Conservation (phyloP, 2,113 vertebrate species). For the Platysteira castanea region DNA sequence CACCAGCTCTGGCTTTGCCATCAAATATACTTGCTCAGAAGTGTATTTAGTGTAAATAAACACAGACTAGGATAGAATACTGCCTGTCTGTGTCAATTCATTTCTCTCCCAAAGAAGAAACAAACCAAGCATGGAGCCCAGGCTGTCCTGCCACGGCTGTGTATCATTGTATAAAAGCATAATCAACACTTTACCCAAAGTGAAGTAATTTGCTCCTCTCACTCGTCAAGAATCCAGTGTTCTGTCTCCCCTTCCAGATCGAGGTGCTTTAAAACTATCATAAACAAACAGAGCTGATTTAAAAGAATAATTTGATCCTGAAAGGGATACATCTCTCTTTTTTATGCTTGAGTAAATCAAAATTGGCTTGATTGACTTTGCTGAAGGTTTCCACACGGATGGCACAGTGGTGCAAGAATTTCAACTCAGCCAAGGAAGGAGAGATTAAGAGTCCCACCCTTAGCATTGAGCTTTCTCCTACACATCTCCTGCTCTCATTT, state of each 20-base stretch:
- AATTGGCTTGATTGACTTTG: background rate
- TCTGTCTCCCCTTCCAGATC: background rate
- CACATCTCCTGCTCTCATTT: background rate
- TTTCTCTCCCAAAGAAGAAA: background rate
- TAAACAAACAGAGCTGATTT: constrained; percentile 24
- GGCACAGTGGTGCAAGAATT: background rate
- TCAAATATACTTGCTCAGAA: background rate
- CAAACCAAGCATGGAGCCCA: background rate
- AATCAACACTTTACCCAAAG: constrained; percentile 11
- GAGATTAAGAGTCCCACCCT: background rate
- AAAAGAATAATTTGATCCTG: constrained; percentile 7
- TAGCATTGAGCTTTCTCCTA: background rate
- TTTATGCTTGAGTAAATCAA: constrained; percentile 14
- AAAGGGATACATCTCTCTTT: constrained; percentile 15
- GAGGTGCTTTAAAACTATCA: background rate
- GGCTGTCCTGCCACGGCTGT: background rate
- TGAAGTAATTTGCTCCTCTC: background rate
- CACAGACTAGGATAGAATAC: background rate
- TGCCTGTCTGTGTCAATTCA: background rate
- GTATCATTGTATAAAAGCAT: background rate
- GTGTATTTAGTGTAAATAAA: background rate
- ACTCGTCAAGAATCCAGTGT: constrained; percentile 10
- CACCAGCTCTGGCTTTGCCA: background rate
- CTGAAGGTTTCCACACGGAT: background rate
- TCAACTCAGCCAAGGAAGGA: background rate